Conservation (phyloP, 2,113 vertebrate genomes). For the Nothocercus nigrocapillus region DNA sequence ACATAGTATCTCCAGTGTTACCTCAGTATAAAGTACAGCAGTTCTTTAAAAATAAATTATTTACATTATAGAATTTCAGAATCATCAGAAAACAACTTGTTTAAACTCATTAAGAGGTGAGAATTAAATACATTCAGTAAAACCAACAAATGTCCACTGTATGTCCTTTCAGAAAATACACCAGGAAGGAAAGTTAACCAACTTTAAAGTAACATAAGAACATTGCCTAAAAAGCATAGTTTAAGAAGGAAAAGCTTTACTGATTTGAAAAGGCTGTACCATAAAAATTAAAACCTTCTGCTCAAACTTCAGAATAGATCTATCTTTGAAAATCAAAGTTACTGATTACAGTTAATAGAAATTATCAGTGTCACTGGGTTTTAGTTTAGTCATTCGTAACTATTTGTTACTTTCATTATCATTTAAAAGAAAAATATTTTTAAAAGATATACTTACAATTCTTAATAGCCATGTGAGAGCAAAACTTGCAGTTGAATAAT, state of each 20-base stretch:
- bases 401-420: not conserved
- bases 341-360: not conserved
- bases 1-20: conserved; percentile 30
- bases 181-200: not conserved
- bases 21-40: not conserved
- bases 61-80: not conserved
- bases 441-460: conserved; percentile 84
- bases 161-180: not conserved
- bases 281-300: not conserved
- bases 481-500: conserved; percentile 97
- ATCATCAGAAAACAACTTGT: not conserved
- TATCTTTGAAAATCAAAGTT: not conserved
- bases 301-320: not conserved
- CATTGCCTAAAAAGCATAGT: not conserved
- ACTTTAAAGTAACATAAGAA: not conserved
- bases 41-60: not conserved
- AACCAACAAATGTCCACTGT: not conserved
- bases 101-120: not conserved
- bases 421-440: not conserved
- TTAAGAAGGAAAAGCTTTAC: not conserved
- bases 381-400: not conserved
- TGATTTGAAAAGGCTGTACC: not conserved
- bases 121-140: conserved; percentile 22
- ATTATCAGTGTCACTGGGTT: not conserved
- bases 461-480: conserved; percentile 94